Conservation (phyloP, 2,113 vertebrate genomes). For the Misgurnus mizolepis region DNA sequence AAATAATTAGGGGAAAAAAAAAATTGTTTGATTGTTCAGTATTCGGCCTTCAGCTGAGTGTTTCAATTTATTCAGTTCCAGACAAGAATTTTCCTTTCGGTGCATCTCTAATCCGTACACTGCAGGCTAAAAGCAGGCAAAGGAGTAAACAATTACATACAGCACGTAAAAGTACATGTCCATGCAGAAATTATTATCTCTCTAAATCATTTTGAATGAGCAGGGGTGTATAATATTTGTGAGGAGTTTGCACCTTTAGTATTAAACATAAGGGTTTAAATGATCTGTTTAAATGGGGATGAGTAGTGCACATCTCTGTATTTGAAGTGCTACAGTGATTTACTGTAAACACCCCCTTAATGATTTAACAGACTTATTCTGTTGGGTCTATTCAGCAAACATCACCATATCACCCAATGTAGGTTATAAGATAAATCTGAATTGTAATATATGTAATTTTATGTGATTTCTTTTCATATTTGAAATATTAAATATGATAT, state of each 20-base stretch:
- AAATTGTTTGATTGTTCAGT: too few species aligned
- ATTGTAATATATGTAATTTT: background rate
- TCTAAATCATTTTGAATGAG: background rate
- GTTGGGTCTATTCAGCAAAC: too few species aligned
- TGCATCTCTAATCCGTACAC: too few species aligned
- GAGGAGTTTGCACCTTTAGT: background rate
- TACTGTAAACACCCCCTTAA: background rate
- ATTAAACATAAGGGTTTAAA: conserved; percentile 18
- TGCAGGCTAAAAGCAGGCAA: too few species aligned
- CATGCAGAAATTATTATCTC: background rate
- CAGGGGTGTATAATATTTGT: background rate
- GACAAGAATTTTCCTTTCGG: too few species aligned
- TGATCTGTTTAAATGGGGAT: conserved; percentile 9
- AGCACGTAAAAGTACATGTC: background rate
- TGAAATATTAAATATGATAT: background rate
- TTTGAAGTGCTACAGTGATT: background rate
- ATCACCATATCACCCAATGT: background rate
- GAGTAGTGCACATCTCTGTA: background rate
- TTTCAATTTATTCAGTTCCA: too few species aligned
- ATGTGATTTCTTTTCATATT: too few species aligned
- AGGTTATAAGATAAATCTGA: background rate
- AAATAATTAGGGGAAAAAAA: too few species aligned
- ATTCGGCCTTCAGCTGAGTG: too few species aligned
- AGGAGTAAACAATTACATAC: too few species aligned
- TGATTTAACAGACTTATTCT: background rate